Conservation (phyloP, 2,797 vertebrate genomes). For the Diplodus sargus region DNA sequence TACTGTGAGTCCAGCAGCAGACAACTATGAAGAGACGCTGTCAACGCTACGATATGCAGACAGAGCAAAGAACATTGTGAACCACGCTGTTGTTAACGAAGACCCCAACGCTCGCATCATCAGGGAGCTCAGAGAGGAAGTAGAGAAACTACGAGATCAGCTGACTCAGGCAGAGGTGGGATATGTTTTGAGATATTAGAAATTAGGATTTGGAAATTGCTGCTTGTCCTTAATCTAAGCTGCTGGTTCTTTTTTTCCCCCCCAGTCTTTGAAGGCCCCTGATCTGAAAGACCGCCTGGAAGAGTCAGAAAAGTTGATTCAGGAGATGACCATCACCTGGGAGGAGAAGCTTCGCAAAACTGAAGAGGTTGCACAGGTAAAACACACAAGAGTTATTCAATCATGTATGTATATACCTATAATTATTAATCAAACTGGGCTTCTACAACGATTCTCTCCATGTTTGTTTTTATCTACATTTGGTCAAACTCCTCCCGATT, state of each 20-base stretch:
- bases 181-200: fast-evolving
- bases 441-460: neutral
- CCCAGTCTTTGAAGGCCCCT: slow-evolving; percentile 80
- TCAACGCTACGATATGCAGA: slow-evolving; percentile 92
- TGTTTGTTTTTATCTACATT: neutral
- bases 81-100: slow-evolving; percentile 92
- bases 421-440: neutral
- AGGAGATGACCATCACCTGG: slow-evolving; percentile 92
- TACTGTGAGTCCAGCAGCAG: slow-evolving; percentile 94
- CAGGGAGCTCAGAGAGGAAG: slow-evolving; percentile 92
- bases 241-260: neutral
- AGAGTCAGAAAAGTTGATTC: slow-evolving; percentile 93
- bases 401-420: neutral
- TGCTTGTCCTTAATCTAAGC: neutral
- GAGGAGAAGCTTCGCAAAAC: slow-evolving; percentile 93
- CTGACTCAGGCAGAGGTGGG: slow-evolving; percentile 84
- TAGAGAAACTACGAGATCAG: slow-evolving; percentile 90
- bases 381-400: neutral
- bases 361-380: slow-evolving; percentile 92
- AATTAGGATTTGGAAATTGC: neutral
- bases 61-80: slow-evolving; percentile 92
- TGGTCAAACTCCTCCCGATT: neutral
- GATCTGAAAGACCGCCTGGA: slow-evolving; percentile 88
- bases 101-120: slow-evolving; percentile 93
- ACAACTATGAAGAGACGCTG: slow-evolving; percentile 96